Conservation (phyloP, 2,113 vertebrate genomes). For the Taxidea taxus region DNA sequence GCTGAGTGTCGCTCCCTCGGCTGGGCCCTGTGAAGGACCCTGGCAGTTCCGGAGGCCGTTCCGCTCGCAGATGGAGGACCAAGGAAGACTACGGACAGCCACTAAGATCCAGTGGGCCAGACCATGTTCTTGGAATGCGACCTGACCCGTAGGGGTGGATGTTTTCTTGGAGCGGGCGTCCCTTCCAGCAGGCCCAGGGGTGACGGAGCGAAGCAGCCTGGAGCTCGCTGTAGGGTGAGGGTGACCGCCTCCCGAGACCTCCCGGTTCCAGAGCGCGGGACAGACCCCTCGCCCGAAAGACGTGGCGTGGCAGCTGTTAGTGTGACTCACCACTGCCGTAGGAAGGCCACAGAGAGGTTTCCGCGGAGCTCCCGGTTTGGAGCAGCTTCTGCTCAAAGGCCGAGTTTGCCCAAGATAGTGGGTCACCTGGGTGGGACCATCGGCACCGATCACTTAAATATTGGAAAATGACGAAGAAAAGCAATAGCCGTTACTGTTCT, state of each 20-base stretch:
- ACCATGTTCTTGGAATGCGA: neutral
- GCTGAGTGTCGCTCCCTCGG: neutral
- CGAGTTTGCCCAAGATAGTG: neutral
- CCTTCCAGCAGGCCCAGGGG: fast-evolving
- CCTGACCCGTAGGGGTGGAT: fast-evolving
- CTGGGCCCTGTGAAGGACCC: neutral
- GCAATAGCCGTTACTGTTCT: neutral
- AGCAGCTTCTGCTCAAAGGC: neutral
- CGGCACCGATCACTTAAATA: neutral
- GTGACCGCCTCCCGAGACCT: neutral
- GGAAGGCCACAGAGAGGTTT: neutral
- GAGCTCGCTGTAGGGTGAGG: neutral
- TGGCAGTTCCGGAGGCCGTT: neutral
- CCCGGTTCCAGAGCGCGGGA: neutral
- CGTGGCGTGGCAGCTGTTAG: no score
- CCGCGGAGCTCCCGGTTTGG: neutral
- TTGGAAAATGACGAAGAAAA: neutral
- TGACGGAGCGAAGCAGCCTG: neutral
- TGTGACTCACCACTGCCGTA: fast-evolving
- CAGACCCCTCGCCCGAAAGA: no score
- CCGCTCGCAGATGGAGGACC: neutral
- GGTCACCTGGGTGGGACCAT: neutral
- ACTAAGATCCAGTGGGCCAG: neutral
- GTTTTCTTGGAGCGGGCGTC: neutral
- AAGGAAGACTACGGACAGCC: no score